Conservation (phyloP, 2,888 invertebrate species). For the Drosophila lutescens region DNA sequence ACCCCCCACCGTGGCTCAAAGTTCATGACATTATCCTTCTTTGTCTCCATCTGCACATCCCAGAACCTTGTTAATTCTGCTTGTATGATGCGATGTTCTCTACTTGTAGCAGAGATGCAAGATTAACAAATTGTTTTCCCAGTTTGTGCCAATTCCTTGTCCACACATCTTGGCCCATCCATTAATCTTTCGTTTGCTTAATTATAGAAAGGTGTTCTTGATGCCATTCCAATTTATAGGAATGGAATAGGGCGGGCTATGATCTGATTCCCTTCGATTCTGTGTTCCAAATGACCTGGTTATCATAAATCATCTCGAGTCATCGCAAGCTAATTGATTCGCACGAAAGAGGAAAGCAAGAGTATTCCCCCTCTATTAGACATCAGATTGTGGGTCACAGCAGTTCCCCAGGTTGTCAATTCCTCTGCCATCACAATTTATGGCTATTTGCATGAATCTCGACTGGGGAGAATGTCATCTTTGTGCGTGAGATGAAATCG, state of each 20-base stretch:
- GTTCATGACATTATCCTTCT: conserved; percentile 64
- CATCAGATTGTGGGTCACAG: conserved; percentile 57
- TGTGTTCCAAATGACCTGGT: conserved; percentile 4
- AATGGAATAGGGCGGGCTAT: conserved; percentile 9
- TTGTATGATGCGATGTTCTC: conserved; percentile 64
- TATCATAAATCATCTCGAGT: conserved; percentile 62
- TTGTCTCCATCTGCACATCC: conserved; percentile 14
- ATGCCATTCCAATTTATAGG: conserved; percentile 34
- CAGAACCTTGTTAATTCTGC: conserved; percentile 57
- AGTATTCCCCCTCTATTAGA: conserved; percentile 47
- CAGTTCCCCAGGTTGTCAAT: conserved; percentile 52
- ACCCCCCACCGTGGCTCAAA: conserved; percentile 62
- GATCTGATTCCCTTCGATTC: conserved; percentile 33
- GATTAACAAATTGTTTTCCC: conserved; percentile 69
- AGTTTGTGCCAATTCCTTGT: conserved; percentile 65
- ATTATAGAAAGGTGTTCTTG: conserved; percentile 48
- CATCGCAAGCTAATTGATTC: conserved; percentile 42
- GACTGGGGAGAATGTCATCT: conserved; percentile 48
- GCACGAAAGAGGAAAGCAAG: conserved; percentile 61
- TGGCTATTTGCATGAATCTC: conserved; percentile 62
- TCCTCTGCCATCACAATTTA: conserved; percentile 48
- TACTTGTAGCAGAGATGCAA: conserved; percentile 51
- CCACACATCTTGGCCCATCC: conserved; percentile 48
- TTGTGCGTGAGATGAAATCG: conserved; percentile 53
- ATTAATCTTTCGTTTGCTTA: conserved; percentile 70